Evolutionary conservation across 2,797 vertebrate species (phyloP).

Genomic region (Ambastaia sidthimunki): DNA sequence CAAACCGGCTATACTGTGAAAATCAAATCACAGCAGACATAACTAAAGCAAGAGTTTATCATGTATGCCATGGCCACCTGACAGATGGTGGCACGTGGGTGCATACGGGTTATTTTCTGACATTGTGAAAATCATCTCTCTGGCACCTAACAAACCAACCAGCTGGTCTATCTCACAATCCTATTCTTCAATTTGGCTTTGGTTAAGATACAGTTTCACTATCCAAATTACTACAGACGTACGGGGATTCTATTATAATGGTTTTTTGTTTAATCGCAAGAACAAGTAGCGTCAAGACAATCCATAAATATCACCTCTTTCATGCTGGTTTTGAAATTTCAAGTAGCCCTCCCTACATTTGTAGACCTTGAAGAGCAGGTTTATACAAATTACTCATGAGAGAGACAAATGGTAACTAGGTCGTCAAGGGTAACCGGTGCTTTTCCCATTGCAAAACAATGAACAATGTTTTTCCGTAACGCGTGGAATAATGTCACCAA

Average conservation of each 20-base stretch:
- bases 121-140: slow-evolving; percentile 73
- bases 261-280: slow-evolving; percentile 23
- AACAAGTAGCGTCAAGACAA: slow-evolving; percentile 27
- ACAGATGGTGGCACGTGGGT: slow-evolving; percentile 79
- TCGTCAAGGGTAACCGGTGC: background rate
- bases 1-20: background rate
- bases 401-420: slow-evolving; percentile 23
- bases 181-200: slow-evolving; percentile 65
- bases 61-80: slow-evolving; percentile 67
- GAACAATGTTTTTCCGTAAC: slow-evolving; percentile 4
- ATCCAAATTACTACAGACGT: slow-evolving; percentile 39
- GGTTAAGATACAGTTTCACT: slow-evolving; percentile 35
- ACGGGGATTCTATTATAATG: slow-evolving; percentile 13
- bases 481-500: background rate
- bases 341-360: slow-evolving; percentile 10
- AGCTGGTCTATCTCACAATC: slow-evolving; percentile 74
- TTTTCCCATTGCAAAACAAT: background rate
- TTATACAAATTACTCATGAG: slow-evolving; percentile 5
- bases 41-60: slow-evolving; percentile 29
- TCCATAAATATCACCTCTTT: slow-evolving; percentile 21
- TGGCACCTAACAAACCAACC: slow-evolving; percentile 71
- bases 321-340: background rate
- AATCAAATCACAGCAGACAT: background rate
- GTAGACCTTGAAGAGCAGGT: slow-evolving; percentile 4
- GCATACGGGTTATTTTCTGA: slow-evolving; percentile 76